phyloP scores from a whole-genome alignment of 2,797 vertebrate genomes.

The Melanotaenia nigrans region DNA sequence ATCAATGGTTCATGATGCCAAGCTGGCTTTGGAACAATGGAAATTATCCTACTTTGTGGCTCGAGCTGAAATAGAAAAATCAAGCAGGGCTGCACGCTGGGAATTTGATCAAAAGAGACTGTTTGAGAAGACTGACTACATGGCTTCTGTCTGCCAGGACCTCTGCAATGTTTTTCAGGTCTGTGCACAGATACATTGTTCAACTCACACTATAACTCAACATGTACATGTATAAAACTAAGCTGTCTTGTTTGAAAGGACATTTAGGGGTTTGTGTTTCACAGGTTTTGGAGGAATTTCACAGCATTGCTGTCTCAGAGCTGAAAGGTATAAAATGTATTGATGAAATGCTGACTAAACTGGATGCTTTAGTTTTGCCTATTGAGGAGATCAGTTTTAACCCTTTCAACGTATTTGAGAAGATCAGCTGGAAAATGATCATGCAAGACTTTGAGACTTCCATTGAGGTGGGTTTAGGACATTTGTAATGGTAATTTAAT shows the following conservation, averaged over 20 bases:
- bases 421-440: constrained; percentile 85
- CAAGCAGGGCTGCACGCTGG: constrained; percentile 87
- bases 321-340: constrained; percentile 87
- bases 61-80: constrained; percentile 89
- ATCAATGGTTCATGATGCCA: constrained; percentile 84
- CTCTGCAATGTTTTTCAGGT: constrained; percentile 89
- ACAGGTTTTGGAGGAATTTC: constrained; percentile 91
- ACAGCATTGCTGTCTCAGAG: constrained; percentile 89
- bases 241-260: background rate
- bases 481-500: background rate
- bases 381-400: constrained; percentile 87
- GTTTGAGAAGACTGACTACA: constrained; percentile 93
- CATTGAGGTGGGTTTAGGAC: constrained; percentile 81
- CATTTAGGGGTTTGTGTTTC: constrained; percentile 19
- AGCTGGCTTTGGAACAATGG: constrained; percentile 87
- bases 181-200: constrained; percentile 9
- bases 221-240: background rate
- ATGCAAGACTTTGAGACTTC: constrained; percentile 87
- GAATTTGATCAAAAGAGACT: constrained; percentile 92
- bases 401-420: constrained; percentile 84
- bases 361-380: constrained; percentile 85
- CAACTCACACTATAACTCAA: background rate
- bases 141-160: constrained; percentile 91
- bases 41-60: constrained; percentile 88
- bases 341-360: constrained; percentile 83